Base-by-base conservation (phyloP, 2,888 invertebrate species). In the Conus canariensis region DNA sequence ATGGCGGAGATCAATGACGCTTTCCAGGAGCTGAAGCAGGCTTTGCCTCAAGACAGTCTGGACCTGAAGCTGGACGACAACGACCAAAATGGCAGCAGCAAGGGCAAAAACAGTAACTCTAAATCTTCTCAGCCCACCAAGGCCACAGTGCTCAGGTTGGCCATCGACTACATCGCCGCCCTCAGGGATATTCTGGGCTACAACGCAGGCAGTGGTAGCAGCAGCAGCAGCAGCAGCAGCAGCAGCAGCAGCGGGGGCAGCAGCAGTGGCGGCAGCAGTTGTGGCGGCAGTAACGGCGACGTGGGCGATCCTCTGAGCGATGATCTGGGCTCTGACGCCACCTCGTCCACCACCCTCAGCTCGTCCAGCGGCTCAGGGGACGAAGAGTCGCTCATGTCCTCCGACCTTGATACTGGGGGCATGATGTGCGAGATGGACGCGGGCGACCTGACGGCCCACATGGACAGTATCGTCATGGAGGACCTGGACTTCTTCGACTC, bases 1-100 rank as follows among this genome's bases (percentile, higher is more conserved):
- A 98, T 98, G 98, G 97, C 98, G 87, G 98, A 98, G 96, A 98
- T 99, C 93, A 99, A 99, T 96, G 97, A 97, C 91, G 98, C 98
- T 0, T 99, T 98, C 96, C 98, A 98, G 95, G 97, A 97, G 3
- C 97, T 99, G 19, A 97, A 98, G 58, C 97, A 97, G 30, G 98
- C 98, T 45, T 98, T 99, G 22, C 98, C 98, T 1, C 94, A 95
- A 91, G 64, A 60, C 25, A n/a, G 30, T 45, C 22, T 86, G 25
- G 86, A 86, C 25, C 30, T 25, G 9, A 16, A n/a, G 14, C 30
- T 25, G 30, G 58, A 60, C 6, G 59, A 77, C 45, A 22, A 1
- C 16, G 70, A 70, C 14, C 19, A 70, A 16, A 7, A 16, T 7
- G 25, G 56, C 86, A 70, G 87, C 45, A 85, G 85, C 59, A 60